These are phyloP conservation scores for Agrypnus murinus DNA, from an alignment of 2,888 invertebrate species.

Conservation along the genomic window DNA sequence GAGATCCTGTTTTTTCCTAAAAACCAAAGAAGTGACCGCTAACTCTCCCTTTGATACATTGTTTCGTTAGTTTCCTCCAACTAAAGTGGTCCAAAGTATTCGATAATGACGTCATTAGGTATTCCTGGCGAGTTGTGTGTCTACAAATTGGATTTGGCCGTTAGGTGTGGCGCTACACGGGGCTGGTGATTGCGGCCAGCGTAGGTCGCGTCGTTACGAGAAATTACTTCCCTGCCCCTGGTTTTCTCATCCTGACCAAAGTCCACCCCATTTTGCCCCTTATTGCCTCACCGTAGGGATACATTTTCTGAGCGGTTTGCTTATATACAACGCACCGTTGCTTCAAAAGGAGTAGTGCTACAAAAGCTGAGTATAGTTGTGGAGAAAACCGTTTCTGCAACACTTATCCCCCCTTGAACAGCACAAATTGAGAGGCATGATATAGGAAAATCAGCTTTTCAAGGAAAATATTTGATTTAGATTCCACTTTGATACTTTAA, in stretches of 20 bases:
- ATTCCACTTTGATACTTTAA: too few relatives aligned
- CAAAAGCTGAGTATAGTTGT: slow-evolving; percentile 23
- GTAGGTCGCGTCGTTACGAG: slow-evolving; percentile 53
- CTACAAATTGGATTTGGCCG: slow-evolving; percentile 53
- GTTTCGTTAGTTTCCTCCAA: slow-evolving; percentile 40
- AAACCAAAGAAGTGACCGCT: slow-evolving; percentile 29
- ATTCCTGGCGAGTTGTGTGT: slow-evolving; percentile 51
- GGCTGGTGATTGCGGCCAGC: slow-evolving; percentile 53
- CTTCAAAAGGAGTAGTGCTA: slow-evolving; percentile 23
- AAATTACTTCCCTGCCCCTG: slow-evolving; percentile 50
- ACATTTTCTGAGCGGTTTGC: slow-evolving; percentile 41
- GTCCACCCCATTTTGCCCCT: slow-evolving; percentile 47
- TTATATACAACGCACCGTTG: slow-evolving; percentile 30
- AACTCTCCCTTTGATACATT: slow-evolving; percentile 30
- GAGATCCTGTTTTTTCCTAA: slow-evolving; percentile 37
- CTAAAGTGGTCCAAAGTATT: slow-evolving; percentile 44
- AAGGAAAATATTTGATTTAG: too few relatives aligned
- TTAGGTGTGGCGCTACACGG: slow-evolving; percentile 53
- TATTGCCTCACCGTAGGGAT: slow-evolving; percentile 44
- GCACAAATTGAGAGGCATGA: neutral
- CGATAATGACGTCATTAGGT: slow-evolving; percentile 51
- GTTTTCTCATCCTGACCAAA: slow-evolving; percentile 48
- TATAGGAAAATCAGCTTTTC: too few relatives aligned
- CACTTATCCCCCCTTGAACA: neutral
- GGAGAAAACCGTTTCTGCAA: slow-evolving; percentile 7